A percentile compares a stretch with the other conserved stretches of the same genome.
These are phyloP conservation scores for Drosophila meridiana DNA, from an alignment of 2,888 invertebrate genomes.

Conservation along the genomic window DNA sequence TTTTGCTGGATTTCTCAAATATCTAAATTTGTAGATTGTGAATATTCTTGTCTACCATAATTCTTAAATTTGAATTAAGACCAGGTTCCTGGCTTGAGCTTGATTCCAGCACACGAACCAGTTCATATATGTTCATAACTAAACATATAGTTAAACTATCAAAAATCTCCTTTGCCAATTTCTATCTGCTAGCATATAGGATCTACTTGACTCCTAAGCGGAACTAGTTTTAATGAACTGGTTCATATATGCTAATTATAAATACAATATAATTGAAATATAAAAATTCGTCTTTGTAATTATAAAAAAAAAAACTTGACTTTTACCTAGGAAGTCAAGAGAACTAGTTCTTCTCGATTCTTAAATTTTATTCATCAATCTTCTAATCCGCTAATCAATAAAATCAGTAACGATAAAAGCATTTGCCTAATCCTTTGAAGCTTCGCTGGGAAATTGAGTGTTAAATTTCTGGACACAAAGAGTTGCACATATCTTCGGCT, in stretches of 20 bases:
- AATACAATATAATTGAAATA: background rate
- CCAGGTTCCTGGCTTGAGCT: background rate
- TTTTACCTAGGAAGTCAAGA: background rate
- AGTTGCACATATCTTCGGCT: background rate
- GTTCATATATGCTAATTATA: background rate
- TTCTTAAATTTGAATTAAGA: background rate
- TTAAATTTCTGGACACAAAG: conserved; percentile 1
- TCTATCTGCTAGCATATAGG: background rate
- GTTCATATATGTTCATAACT: background rate
- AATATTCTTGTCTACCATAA: too few relatives aligned
- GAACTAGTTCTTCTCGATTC: background rate
- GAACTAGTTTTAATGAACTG: background rate
- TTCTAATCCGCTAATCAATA: too few relatives aligned
- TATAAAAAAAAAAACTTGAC: background rate
- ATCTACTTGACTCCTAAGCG: too few relatives aligned
- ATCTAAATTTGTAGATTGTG: background rate
- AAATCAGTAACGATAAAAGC: background rate
- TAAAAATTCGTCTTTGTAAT: background rate
- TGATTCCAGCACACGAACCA: background rate
- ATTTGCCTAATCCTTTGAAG: background rate
- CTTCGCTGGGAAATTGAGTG: background rate
- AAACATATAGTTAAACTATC: too few relatives aligned
- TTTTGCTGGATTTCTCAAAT: background rate
- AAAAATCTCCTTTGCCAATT: too few relatives aligned
- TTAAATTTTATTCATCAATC: background rate